These are phyloP conservation scores for Decapterus maruadsi DNA, from an alignment of 2,797 vertebrate genomes.

Conservation along the genomic window DNA sequence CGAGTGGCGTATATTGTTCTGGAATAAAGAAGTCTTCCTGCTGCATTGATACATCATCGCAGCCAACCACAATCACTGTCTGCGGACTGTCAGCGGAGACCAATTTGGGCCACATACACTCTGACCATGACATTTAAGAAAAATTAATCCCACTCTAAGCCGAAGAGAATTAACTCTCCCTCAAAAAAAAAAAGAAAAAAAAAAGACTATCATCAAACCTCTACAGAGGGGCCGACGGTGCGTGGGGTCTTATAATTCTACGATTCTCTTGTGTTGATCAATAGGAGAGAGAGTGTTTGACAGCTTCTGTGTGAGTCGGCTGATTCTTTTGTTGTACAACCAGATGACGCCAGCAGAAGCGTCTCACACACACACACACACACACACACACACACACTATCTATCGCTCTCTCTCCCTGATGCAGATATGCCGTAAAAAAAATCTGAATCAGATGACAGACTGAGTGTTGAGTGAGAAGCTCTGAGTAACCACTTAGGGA, in stretches of 20 bases:
- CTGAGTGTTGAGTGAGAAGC: slow-evolving; percentile 33
- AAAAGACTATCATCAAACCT: slow-evolving; percentile 46
- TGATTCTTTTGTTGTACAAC: slow-evolving; percentile 30
- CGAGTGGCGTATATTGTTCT: slow-evolving; percentile 73
- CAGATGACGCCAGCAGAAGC: slow-evolving; percentile 25
- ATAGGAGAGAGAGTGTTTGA: slow-evolving; percentile 50
- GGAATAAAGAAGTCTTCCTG: slow-evolving; percentile 69
- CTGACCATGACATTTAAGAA: slow-evolving; percentile 78
- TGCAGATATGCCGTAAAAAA: slow-evolving; percentile 21
- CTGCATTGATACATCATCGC: slow-evolving; percentile 80
- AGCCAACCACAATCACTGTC: slow-evolving; percentile 74
- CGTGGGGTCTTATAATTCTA: slow-evolving; percentile 23
- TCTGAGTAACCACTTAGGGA: slow-evolving; percentile 50
- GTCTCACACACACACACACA: background rate
- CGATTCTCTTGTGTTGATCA: slow-evolving; percentile 52
- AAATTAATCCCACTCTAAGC: slow-evolving; percentile 68
- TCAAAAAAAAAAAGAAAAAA: background rate
- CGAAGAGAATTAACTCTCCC: slow-evolving; percentile 58
- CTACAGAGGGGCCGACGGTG: background rate
- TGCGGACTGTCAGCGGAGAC: slow-evolving; percentile 71
- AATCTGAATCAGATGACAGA: slow-evolving; percentile 42
- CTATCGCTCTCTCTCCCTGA: background rate
- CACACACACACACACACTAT: no score
- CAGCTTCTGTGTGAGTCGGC: slow-evolving; percentile 37
- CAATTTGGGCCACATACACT: slow-evolving; percentile 74